These are phyloP conservation scores for Pogonophryne albipinna DNA, from an alignment of 2,797 vertebrate genomes.

Conservation along the genomic window DNA sequence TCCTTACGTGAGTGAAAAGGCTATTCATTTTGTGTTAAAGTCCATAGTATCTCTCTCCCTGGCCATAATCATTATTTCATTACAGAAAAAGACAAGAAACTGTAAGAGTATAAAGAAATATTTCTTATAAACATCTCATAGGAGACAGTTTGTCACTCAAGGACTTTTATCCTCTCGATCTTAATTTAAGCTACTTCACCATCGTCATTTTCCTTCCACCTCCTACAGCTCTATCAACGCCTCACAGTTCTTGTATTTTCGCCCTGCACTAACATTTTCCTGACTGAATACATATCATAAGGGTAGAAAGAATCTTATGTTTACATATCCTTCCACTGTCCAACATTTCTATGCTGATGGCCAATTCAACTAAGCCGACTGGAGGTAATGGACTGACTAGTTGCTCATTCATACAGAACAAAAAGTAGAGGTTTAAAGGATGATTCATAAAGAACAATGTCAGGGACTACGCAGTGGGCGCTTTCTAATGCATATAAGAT, in stretches of 20 bases:
- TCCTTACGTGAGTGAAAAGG: constrained; percentile 10
- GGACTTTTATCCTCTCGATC: constrained; percentile 17
- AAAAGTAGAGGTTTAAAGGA: constrained; percentile 24
- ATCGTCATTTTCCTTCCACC: constrained; percentile 1
- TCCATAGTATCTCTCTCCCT: not conserved
- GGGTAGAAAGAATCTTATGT: constrained; percentile 14
- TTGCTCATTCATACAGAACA: constrained; percentile 12
- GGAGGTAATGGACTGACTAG: constrained; percentile 12
- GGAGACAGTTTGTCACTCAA: constrained; percentile 23
- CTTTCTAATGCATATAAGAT: not conserved
- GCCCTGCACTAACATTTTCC: not conserved
- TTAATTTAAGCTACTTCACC: constrained; percentile 19
- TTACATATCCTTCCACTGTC: constrained; percentile 24
- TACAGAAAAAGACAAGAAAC: not conserved
- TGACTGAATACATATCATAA: constrained; percentile 21
- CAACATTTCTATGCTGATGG: constrained; percentile 6
- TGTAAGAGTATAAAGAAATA: constrained; percentile 17
- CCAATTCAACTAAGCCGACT: constrained; percentile 39
- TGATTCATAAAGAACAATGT: constrained; percentile 27
- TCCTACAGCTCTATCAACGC: constrained; percentile 13
- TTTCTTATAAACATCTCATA: constrained; percentile 6
- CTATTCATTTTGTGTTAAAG: constrained; percentile 8
- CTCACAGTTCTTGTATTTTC: constrained; percentile 1
- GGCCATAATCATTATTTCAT: constrained; percentile 29
- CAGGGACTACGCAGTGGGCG: not conserved